Conservation (phyloP, 2,113 vertebrate species). For the Sorex araneus region DNA sequence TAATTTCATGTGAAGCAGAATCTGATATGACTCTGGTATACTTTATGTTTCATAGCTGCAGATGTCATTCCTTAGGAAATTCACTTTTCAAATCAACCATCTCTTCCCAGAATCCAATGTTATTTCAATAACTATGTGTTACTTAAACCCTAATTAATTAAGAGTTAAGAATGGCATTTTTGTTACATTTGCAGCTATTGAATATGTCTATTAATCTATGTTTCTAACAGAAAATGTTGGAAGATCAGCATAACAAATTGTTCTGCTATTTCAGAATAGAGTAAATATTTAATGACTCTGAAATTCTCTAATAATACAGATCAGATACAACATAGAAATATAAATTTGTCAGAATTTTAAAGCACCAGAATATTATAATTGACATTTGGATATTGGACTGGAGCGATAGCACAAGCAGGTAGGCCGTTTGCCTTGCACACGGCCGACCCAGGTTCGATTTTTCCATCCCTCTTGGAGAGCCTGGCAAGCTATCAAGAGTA, state of each 20-base stretch:
- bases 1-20: not conserved
- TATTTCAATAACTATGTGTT: slow-evolving; percentile 21
- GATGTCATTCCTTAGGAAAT: not conserved
- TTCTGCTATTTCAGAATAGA: not conserved
- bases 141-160: not conserved
- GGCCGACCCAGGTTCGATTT: no score
- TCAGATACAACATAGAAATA: not conserved
- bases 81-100: slow-evolving; percentile 24
- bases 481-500: no score
- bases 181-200: not conserved
- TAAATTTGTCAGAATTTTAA: not conserved
- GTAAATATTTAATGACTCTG: not conserved
- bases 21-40: not conserved
- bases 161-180: slow-evolving; percentile 42
- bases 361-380: not conserved
- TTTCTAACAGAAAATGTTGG: slow-evolving; percentile 23
- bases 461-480: no score
- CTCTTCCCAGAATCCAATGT: slow-evolving; percentile 26
- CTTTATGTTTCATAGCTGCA: rapidly evolving
- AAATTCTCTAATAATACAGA: not conserved
- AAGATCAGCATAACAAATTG: not conserved
- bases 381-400: no score
- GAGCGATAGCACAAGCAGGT: no score
- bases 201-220: not conserved
- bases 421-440: no score